phyloP scores from a whole-genome alignment of 2,797 vertebrate species.

The Paedocypris micromegethes region DNA sequence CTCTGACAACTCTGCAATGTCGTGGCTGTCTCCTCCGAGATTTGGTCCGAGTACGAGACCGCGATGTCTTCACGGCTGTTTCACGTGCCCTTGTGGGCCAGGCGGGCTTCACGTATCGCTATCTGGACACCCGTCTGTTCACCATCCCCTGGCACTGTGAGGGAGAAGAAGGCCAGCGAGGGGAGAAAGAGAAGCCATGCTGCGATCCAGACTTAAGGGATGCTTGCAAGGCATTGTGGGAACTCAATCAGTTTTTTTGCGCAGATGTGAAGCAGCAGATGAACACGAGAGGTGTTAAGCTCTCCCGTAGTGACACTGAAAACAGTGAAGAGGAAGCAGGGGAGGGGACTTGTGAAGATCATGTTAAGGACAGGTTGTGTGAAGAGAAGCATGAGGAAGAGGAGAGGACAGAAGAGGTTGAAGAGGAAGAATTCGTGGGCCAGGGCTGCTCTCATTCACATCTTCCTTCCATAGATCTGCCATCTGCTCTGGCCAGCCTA shows the following conservation, averaged over 20 bases:
- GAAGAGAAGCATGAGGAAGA: constrained; percentile 55
- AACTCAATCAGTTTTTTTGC: constrained; percentile 85
- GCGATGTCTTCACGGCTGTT: constrained; percentile 87
- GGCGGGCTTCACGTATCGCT: constrained; percentile 90
- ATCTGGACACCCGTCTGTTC: constrained; percentile 92
- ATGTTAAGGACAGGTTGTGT: constrained; percentile 23
- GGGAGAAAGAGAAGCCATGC: constrained; percentile 63
- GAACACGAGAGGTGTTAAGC: constrained; percentile 56
- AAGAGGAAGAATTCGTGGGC: constrained; percentile 60
- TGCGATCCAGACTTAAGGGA: constrained; percentile 72
- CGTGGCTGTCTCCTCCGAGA: constrained; percentile 84
- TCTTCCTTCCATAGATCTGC: constrained; percentile 48
- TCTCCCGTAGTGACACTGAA: constrained; percentile 59
- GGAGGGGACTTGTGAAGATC: constrained; percentile 14
- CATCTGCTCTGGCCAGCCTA: constrained; percentile 47
- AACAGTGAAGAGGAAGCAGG: constrained; percentile 48
- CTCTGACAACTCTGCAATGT: constrained; percentile 72
- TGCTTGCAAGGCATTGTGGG: constrained; percentile 84
- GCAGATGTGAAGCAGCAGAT: constrained; percentile 66
- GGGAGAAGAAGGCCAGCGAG: constrained; percentile 52
- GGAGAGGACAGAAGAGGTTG: constrained; percentile 58
- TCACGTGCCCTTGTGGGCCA: constrained; percentile 86
- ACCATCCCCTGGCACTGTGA: constrained; percentile 87
- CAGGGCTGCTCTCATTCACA: constrained; percentile 59
- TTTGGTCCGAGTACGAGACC: constrained; percentile 85